These are phyloP conservation scores for Platyrinchus mystaceus DNA, from an alignment of 2,797 vertebrate genomes.

Conservation along the genomic window DNA sequence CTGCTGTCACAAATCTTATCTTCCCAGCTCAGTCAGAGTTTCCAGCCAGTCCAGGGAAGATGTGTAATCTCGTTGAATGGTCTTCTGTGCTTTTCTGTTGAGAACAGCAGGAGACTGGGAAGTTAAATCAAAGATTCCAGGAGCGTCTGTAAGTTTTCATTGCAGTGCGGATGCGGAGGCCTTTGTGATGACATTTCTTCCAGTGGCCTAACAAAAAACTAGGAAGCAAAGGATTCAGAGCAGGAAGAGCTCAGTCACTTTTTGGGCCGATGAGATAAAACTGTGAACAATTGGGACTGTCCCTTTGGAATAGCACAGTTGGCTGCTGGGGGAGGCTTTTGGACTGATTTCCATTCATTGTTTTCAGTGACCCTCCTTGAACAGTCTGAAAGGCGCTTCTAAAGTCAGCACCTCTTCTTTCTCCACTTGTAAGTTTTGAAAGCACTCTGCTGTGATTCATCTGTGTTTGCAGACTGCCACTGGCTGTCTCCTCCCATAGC, in stretches of 20 bases:
- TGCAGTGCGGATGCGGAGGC: neutral
- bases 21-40: neutral
- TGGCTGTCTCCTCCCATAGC: slow-evolving; percentile 13
- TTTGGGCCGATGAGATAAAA: slow-evolving; percentile 38
- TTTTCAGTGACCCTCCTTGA: slow-evolving; percentile 13
- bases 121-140: neutral
- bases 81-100: neutral
- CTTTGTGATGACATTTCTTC: slow-evolving; percentile 39
- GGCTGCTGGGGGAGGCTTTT: neutral
- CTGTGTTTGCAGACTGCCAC: slow-evolving; percentile 14
- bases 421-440: slow-evolving; percentile 39
- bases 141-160: neutral
- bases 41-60: neutral
- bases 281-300: slow-evolving; percentile 24
- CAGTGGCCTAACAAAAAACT: slow-evolving; percentile 18
- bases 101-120: neutral
- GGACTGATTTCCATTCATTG: slow-evolving; percentile 41
- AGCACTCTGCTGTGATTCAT: slow-evolving; percentile 16
- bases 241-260: slow-evolving; percentile 47
- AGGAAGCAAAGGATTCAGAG: slow-evolving; percentile 26
- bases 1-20: neutral
- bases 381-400: slow-evolving; percentile 4
- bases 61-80: neutral
- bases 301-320: neutral
- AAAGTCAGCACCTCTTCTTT: slow-evolving; percentile 17